Base-by-base conservation (phyloP, 2,797 vertebrate species). In the Lepus oiostolus region DNA sequence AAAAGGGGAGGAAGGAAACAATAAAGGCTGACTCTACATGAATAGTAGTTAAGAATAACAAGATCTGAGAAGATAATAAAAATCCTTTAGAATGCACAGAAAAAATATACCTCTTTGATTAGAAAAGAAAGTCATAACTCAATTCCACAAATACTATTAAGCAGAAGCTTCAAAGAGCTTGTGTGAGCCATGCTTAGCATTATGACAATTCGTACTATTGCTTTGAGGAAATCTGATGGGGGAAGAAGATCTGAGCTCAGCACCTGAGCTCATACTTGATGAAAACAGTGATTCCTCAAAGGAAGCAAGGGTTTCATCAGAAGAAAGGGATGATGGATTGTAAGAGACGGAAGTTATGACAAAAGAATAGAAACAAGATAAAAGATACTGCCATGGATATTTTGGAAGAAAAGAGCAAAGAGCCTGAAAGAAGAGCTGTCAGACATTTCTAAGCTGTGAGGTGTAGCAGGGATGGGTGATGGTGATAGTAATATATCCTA, bases 21-120 rank as follows among this genome's bases (percentile, higher is more conserved):
- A 28, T 7, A 38, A 38, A 74, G 52, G 54, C 19, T 77, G 47
- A 77, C 65, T 63, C 79, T 60, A n/a, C 47, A 11, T 76, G 42
- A 86, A 71, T 1, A 85, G 71, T 5, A 54, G n/a, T 35, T 88
- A 74, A 58, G 62, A 65, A 22, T 22, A 85, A 88, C 1, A 16
- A 60, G 35, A 67, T 77, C 28, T 54, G 75, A 47, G 79, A 88
- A 90, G 32, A 63, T 35, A 83, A 74, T 68, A 82, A 74, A 95
- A 85, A 72, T 83, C 16, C 72, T 65, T 52, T 90, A 47, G 42
- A 47, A 47, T 47, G 9, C 42, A 47, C 7, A 47, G 42, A 47
- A 47, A 42, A 47, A 47, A 47, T 47, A 17, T 67, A 21, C 95
- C n/a, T 90, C 24, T 87, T 35, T 85, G 85, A 14, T 67, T 91